Percentiles rank a stretch among this genome's conserved stretches.
phyloP scores from a whole-genome alignment of 1,140 invertebrate species.

The Harlomillsia oculata region DNA sequence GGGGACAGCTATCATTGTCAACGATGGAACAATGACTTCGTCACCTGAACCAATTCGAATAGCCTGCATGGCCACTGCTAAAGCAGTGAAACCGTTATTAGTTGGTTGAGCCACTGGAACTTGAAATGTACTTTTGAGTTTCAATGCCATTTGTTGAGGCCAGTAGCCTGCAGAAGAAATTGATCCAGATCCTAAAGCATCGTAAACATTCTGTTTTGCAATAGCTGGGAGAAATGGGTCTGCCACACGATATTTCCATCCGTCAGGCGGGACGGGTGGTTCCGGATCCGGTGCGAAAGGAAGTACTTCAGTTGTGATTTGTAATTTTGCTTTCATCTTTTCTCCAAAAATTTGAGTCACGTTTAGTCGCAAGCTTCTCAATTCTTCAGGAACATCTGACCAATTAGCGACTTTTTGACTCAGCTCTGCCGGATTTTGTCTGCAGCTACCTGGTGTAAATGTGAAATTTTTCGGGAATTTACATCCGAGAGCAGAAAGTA shows the following conservation, averaged over 20 bases:
- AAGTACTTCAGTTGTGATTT: neutral
- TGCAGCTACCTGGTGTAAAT: neutral
- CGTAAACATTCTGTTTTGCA: slow-evolving; percentile 15
- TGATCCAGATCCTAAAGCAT: slow-evolving; percentile 9
- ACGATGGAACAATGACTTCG: slow-evolving; percentile 16
- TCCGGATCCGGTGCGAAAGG: slow-evolving; percentile 11
- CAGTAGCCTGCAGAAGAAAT: slow-evolving; percentile 19
- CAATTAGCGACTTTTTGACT: slow-evolving; percentile 12
- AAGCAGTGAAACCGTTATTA: slow-evolving; percentile 20
- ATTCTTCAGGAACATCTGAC: neutral
- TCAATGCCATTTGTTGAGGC: slow-evolving; percentile 7
- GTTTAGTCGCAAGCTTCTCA: neutral
- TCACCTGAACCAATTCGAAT: slow-evolving; percentile 8
- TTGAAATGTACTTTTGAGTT: slow-evolving; percentile 1
- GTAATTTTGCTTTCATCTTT: neutral
- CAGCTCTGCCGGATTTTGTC: slow-evolving; percentile 14
- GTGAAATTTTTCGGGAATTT: neutral
- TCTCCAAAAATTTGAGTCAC: slow-evolving; percentile 1
- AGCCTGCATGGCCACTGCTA: slow-evolving; percentile 16
- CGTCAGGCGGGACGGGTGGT: slow-evolving; percentile 1
- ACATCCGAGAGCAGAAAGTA: slow-evolving; percentile 1
- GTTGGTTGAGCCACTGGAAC: slow-evolving; percentile 19
- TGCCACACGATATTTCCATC: slow-evolving; percentile 18
- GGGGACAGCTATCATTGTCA: slow-evolving; percentile 21
- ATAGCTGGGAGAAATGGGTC: slow-evolving; percentile 12